Evolutionary conservation across 1,140 invertebrate species (phyloP).

Genomic region (Ceratina australensis): DNA sequence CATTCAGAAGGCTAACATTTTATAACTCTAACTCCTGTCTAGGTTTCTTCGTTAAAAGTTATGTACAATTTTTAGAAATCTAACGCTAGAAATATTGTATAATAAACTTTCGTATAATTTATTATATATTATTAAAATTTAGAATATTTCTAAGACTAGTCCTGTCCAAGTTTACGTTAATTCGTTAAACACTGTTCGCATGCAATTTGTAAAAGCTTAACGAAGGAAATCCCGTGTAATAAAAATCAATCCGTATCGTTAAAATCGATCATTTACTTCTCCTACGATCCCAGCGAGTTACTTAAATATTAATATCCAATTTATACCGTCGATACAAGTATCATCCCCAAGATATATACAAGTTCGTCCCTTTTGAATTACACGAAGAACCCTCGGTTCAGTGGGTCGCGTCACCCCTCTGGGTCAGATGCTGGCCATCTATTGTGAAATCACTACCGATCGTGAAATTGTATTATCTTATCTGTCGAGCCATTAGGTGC

Average conservation of each 20-base stretch:
- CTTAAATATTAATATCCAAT: constrained; percentile 78
- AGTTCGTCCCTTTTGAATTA: constrained; percentile 30
- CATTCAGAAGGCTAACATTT: too few species aligned
- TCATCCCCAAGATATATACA: constrained; percentile 57
- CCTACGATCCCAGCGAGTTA: constrained; percentile 50
- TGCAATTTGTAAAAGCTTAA: too few species aligned
- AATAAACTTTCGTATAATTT: too few species aligned
- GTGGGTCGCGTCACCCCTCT: constrained; percentile 8
- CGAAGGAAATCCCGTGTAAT: neutral
- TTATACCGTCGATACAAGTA: constrained; percentile 71
- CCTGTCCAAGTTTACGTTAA: too few species aligned
- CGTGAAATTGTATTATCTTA: constrained; percentile 59
- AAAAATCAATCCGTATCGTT: constrained; percentile 11
- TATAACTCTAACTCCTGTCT: too few species aligned
- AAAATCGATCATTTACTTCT: constrained; percentile 27
- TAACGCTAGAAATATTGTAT: too few species aligned
- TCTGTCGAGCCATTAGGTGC: constrained; percentile 50
- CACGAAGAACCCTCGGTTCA: neutral
- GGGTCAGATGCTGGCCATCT: constrained; percentile 12
- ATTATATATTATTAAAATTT: too few species aligned
- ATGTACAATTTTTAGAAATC: too few species aligned
- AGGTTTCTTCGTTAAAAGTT: too few species aligned
- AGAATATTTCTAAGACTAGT: too few species aligned
- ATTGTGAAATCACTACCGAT: constrained; percentile 33
- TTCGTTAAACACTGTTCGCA: too few species aligned